A percentile compares a stretch with the other conserved stretches of the same genome.
phyloP scores from a whole-genome alignment of 2,797 vertebrate genomes.

The Merluccius polli region DNA sequence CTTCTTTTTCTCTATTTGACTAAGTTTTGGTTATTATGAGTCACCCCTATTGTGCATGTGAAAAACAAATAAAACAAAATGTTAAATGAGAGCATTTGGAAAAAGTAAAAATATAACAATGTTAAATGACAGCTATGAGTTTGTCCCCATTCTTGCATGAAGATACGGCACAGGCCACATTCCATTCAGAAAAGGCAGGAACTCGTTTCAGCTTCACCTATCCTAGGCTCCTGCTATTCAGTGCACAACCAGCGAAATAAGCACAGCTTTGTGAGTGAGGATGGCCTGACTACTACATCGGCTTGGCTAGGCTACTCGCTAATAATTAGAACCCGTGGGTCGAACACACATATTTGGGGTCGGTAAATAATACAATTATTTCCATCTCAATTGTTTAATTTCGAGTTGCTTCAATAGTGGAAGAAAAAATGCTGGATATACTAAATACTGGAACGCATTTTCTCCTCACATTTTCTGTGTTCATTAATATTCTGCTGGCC shows the following conservation, averaged over 20 bases:
- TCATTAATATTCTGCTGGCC: too few relatives aligned
- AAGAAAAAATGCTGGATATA: background rate
- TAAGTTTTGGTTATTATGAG: slow-evolving; percentile 1
- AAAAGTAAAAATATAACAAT: background rate
- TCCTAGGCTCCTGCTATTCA: background rate
- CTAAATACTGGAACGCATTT: background rate
- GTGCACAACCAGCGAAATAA: background rate
- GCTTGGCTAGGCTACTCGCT: background rate
- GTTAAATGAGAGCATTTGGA: background rate
- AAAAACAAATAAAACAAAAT: background rate
- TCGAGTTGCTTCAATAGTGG: background rate
- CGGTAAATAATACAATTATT: slow-evolving; percentile 2
- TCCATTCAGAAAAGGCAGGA: background rate
- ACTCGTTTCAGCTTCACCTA: background rate
- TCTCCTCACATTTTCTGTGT: too few relatives aligned
- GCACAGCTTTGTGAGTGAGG: too few relatives aligned
- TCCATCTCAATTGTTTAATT: background rate
- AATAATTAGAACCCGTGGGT: slow-evolving; percentile 2
- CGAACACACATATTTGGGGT: slow-evolving; percentile 1
- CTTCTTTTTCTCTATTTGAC: background rate
- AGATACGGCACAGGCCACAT: background rate
- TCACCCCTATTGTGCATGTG: background rate
- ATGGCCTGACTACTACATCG: background rate
- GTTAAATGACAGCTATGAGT: background rate
- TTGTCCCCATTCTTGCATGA: slow-evolving; percentile 5